Evolutionary conservation across 2,888 invertebrate species (phyloP).

Genomic region (Quadriops clusia): DNA sequence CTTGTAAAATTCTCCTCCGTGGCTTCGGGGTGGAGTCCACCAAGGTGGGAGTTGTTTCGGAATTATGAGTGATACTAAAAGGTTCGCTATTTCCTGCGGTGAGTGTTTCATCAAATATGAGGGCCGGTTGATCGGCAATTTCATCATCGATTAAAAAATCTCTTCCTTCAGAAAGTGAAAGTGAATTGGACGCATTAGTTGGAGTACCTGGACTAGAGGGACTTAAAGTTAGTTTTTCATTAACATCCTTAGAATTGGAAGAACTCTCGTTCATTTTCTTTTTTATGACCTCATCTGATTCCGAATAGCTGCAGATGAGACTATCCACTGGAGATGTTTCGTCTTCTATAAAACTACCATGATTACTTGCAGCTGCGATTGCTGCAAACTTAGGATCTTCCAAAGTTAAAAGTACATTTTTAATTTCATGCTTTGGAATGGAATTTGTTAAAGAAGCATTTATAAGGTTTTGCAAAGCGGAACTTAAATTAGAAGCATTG

Average conservation of each 20-base stretch:
- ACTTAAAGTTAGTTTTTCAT: constrained; percentile 30
- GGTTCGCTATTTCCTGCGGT: constrained; percentile 22
- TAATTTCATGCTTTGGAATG: constrained; percentile 23
- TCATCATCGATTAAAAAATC: constrained; percentile 81
- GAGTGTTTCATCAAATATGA: constrained; percentile 59
- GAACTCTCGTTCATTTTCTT: constrained; percentile 22
- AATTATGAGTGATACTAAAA: constrained; percentile 21
- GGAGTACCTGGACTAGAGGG: constrained; percentile 64
- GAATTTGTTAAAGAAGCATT: constrained; percentile 19
- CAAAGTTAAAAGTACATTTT: constrained; percentile 49
- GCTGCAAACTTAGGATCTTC: constrained; percentile 66
- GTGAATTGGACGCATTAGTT: constrained; percentile 62
- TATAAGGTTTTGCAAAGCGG: constrained; percentile 25
- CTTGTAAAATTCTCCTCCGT: constrained; percentile 27
- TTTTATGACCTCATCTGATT: constrained; percentile 41
- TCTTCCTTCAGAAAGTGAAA: constrained; percentile 69
- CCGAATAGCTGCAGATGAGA: constrained; percentile 55
- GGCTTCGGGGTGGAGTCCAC: constrained; percentile 33
- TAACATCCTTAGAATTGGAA: constrained; percentile 42
- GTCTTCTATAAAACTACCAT: constrained; percentile 61
- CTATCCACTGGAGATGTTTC: constrained; percentile 78
- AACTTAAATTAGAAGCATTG: constrained; percentile 18
- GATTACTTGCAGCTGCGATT: constrained; percentile 55
- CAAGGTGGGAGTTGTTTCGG: constrained; percentile 24
- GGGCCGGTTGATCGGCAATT: constrained; percentile 80